phyloP scores from a whole-genome alignment of 2,797 vertebrate genomes.

The Pteropus rufus region DNA sequence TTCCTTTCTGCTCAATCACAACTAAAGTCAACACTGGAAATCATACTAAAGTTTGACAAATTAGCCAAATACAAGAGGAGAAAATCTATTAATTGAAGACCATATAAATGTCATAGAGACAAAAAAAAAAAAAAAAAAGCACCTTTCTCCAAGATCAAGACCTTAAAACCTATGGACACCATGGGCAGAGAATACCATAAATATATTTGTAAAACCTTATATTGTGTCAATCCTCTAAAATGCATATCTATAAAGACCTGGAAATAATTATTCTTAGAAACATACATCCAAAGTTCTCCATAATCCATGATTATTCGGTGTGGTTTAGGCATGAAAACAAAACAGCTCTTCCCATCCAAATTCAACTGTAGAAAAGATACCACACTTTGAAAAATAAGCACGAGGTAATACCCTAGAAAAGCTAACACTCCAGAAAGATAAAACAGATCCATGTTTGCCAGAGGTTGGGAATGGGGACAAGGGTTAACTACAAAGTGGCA shows the following conservation, averaged over 20 bases:
- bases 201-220: not conserved
- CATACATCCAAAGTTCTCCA: not conserved
- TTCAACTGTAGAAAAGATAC: not conserved
- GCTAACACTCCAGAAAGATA: not conserved
- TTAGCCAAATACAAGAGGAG: not conserved
- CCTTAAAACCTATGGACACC: not conserved
- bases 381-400: not conserved
- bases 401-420: not conserved
- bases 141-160: not conserved
- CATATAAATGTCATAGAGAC: not conserved
- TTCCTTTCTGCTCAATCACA: slow-evolving; percentile 15
- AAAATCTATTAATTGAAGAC: not conserved
- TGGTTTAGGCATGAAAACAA: slow-evolving; percentile 31
- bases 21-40: not conserved
- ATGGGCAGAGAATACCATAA: not conserved
- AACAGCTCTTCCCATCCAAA: slow-evolving; percentile 17
- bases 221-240: slow-evolving; percentile 4
- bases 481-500: not conserved
- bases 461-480: not conserved
- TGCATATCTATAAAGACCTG: not conserved
- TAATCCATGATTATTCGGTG: not conserved
- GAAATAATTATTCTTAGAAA: slow-evolving; percentile 30
- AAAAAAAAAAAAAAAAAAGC: not conserved
- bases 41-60: not conserved
- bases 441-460: not conserved